phyloP scores from a whole-genome alignment of 2,113 vertebrate species.

The Platichthys flesus region DNA sequence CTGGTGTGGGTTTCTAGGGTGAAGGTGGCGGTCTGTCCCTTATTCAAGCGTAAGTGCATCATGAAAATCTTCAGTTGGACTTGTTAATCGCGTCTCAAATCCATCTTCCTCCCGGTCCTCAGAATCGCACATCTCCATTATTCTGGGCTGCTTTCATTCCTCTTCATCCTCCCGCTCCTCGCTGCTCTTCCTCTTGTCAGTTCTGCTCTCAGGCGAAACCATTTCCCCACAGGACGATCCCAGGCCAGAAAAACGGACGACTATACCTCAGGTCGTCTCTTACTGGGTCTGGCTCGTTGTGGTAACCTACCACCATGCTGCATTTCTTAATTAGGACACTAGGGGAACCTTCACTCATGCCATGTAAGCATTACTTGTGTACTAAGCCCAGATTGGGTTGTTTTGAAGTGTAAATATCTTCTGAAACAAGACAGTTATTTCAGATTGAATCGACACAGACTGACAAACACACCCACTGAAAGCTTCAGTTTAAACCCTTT shows the following conservation, averaged over 20 bases:
- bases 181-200: slow-evolving; percentile 52
- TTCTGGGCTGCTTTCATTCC: slow-evolving; percentile 21
- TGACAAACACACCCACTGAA: slow-evolving; percentile 68
- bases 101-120: neutral
- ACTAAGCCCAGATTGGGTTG: slow-evolving; percentile 87
- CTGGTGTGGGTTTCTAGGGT: too few relatives aligned
- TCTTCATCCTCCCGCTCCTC: slow-evolving; percentile 1
- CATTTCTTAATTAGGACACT: slow-evolving; percentile 52
- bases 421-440: slow-evolving; percentile 77
- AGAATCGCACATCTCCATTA: neutral
- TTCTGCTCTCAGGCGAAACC: slow-evolving; percentile 65
- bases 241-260: slow-evolving; percentile 16
- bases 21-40: too few relatives aligned
- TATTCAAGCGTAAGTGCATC: too few relatives aligned
- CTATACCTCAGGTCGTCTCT: neutral
- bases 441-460: slow-evolving; percentile 31
- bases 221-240: slow-evolving; percentile 36
- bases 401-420: slow-evolving; percentile 89
- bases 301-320: slow-evolving; percentile 67
- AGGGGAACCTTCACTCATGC: slow-evolving; percentile 87
- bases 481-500: slow-evolving; percentile 76
- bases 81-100: neutral
- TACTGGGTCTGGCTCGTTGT: slow-evolving; percentile 12
- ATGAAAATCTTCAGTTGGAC: neutral
- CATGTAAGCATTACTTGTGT: slow-evolving; percentile 90